Conservation (phyloP, 2,797 vertebrate species). For the Eulemur coronatus region DNA sequence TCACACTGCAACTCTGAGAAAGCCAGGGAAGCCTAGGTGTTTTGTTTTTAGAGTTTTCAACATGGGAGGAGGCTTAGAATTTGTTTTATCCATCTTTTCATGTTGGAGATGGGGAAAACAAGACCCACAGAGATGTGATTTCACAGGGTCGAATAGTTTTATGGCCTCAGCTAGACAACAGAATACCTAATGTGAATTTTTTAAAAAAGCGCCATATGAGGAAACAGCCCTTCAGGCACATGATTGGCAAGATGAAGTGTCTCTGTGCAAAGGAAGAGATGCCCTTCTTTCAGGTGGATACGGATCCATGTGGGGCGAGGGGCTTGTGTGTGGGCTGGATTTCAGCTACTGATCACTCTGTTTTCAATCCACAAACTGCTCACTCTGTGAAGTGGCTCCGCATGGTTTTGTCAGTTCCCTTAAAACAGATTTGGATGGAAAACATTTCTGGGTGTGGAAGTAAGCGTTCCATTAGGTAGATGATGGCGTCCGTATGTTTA, state of each 20-base stretch:
- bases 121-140: background rate
- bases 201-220: background rate
- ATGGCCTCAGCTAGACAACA: background rate
- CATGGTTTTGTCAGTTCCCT: background rate
- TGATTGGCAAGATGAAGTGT: background rate
- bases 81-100: background rate
- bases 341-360: background rate
- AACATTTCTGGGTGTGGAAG: background rate
- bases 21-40: background rate
- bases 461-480: conserved; percentile 30
- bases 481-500: background rate
- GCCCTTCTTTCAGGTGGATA: background rate
- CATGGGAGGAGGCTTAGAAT: background rate
- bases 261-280: background rate
- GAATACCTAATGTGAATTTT: background rate
- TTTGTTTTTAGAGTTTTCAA: background rate
- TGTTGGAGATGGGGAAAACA: background rate
- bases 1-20: background rate
- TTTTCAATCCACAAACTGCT: background rate
- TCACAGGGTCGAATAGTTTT: background rate
- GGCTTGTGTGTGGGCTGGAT: background rate
- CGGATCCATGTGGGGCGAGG: accelerated
- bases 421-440: conserved; percentile 31
- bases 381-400: background rate
- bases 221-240: background rate